Evolutionary conservation across 2,797 vertebrate species (phyloP).

Genomic region (Chloroceryle amazona): DNA sequence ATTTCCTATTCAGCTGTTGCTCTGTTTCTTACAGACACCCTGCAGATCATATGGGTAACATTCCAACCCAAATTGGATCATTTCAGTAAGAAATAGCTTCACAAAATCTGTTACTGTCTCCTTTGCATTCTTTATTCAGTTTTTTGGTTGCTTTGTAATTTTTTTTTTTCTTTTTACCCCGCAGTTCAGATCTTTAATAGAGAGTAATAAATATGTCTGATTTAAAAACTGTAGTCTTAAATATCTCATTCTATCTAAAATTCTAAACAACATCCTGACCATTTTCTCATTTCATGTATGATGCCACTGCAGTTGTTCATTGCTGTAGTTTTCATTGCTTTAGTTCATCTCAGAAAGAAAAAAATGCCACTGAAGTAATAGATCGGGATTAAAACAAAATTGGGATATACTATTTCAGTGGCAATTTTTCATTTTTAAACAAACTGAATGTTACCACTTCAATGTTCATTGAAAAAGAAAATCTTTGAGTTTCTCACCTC

Average conservation of each 20-base stretch:
- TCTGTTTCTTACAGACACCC: constrained; percentile 64
- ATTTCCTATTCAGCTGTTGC: constrained; percentile 65
- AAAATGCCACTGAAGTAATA: not conserved
- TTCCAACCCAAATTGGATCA: constrained; percentile 52
- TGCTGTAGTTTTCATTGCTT: not conserved
- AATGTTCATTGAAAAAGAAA: not conserved
- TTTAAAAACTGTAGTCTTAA: not conserved
- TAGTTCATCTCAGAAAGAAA: not conserved
- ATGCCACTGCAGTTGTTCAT: not conserved
- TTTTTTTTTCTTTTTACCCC: not conserved
- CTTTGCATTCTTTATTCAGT: not conserved
- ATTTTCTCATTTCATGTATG: not conserved
- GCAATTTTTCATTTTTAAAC: not conserved
- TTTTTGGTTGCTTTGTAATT: not conserved
- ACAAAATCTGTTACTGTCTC: constrained; percentile 52
- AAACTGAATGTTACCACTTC: not conserved
- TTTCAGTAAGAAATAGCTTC: constrained; percentile 46
- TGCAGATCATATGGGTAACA: constrained; percentile 49
- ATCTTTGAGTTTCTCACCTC: not conserved
- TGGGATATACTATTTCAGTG: not conserved
- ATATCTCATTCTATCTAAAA: not conserved
- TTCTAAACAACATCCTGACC: not conserved
- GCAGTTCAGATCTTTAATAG: not conserved
- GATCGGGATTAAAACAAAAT: too few relatives aligned
- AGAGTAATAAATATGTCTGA: not conserved